A percentile compares a stretch with the other conserved stretches of the same genome.
These are phyloP conservation scores for Campopleginae sp. DNA, from an alignment of 2,888 invertebrate species.

Conservation along the genomic window DNA sequence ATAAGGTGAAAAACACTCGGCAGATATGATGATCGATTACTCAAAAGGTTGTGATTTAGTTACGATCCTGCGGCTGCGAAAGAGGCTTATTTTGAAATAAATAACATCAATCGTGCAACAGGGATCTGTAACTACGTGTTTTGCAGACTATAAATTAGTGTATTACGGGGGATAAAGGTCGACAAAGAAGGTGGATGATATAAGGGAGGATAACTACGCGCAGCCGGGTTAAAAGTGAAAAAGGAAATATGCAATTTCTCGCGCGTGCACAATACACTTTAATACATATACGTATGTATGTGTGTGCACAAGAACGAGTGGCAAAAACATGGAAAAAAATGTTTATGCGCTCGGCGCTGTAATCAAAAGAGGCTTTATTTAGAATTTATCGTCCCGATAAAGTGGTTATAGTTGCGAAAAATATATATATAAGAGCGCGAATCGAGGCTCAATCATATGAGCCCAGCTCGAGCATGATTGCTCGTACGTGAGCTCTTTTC, in stretches of 20 bases:
- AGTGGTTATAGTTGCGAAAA: slow-evolving; percentile 80
- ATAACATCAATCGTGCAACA: background rate
- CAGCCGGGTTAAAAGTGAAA: slow-evolving; percentile 68
- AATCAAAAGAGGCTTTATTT: slow-evolving; percentile 82
- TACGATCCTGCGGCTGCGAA: background rate
- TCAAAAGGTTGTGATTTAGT: background rate
- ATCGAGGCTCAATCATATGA: slow-evolving; percentile 78
- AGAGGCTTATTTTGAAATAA: background rate
- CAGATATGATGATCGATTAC: background rate
- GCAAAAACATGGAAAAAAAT: slow-evolving; percentile 47
- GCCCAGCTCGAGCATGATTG: slow-evolving; percentile 80
- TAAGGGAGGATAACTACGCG: slow-evolving; percentile 77
- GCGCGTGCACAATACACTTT: slow-evolving; percentile 29
- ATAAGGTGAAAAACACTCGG: background rate
- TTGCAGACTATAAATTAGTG: slow-evolving; percentile 14
- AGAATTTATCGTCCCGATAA: slow-evolving; percentile 79
- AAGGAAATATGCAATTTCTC: slow-evolving; percentile 15
- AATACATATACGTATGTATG: slow-evolving; percentile 15
- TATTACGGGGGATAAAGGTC: slow-evolving; percentile 49
- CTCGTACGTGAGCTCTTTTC: slow-evolving; percentile 80
- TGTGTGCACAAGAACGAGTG: slow-evolving; percentile 40
- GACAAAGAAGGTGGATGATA: slow-evolving; percentile 70
- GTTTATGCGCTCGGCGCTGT: slow-evolving; percentile 69
- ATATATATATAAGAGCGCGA: slow-evolving; percentile 74
- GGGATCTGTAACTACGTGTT: slow-evolving; percentile 14